phyloP scores from a whole-genome alignment of 2,888 invertebrate genomes.

The Dyspetes luteomarginatus region DNA sequence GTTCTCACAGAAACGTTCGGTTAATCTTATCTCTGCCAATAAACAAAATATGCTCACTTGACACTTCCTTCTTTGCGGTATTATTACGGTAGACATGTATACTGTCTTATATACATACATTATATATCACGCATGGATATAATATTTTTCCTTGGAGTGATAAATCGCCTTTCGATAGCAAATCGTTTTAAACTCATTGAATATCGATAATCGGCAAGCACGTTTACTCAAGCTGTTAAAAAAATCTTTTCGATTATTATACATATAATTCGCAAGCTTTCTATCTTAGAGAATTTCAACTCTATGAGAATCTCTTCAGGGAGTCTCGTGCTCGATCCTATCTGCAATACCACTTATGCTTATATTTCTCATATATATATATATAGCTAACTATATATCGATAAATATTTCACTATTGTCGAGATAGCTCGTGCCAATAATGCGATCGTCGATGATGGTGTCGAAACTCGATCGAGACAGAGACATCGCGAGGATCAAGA shows the following conservation, averaged over 20 bases:
- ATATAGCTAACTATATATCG: background rate
- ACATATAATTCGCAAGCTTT: conserved; percentile 37
- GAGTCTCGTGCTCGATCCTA: conserved; percentile 44
- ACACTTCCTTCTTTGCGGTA: conserved; percentile 44
- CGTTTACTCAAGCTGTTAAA: conserved; percentile 12
- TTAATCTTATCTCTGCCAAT: conserved; percentile 69
- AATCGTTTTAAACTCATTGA: conserved; percentile 50
- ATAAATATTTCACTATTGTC: background rate
- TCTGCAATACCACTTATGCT: conserved; percentile 3
- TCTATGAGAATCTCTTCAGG: no score
- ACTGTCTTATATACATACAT: background rate
- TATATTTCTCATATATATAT: background rate
- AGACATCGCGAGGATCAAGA: conserved; percentile 50
- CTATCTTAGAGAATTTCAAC: background rate
- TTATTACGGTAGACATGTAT: conserved; percentile 20
- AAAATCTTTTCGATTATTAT: conserved; percentile 13
- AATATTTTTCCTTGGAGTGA: conserved; percentile 38
- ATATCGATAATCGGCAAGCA: conserved; percentile 35
- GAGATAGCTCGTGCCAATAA: conserved; percentile 57
- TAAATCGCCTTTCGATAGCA: conserved; percentile 49
- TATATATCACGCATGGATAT: conserved; percentile 43
- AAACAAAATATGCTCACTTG: conserved; percentile 62
- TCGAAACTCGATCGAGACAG: conserved; percentile 60
- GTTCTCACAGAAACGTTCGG: conserved; percentile 63
- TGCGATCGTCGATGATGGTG: conserved; percentile 58